phyloP scores from a whole-genome alignment of 2,797 vertebrate species.

The Sphaeramia orbicularis region DNA sequence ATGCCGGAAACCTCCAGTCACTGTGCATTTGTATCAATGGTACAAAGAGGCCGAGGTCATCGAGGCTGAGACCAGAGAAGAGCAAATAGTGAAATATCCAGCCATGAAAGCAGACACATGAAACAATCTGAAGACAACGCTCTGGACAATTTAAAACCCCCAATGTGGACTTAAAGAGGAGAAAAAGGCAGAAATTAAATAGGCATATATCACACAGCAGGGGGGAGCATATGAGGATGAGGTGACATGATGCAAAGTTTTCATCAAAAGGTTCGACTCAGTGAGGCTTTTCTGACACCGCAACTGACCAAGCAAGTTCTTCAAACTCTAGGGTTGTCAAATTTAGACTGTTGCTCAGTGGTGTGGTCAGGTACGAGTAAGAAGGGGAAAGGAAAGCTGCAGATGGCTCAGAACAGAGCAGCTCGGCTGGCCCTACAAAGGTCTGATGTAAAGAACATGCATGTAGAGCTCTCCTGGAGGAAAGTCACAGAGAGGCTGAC shows the following conservation, averaged over 20 bases:
- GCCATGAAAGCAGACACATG: slow-evolving; percentile 87
- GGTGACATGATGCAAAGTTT: background rate
- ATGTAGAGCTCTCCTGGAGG: no score
- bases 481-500: no score
- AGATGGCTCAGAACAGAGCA: no score
- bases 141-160: slow-evolving; percentile 82
- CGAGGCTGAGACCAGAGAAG: slow-evolving; percentile 84
- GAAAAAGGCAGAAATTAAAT: slow-evolving; percentile 47
- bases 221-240: slow-evolving; percentile 9
- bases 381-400: no score
- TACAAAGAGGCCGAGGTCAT: slow-evolving; percentile 85
- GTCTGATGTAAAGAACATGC: no score
- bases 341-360: no score
- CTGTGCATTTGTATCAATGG: slow-evolving; percentile 85
- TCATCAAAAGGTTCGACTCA: slow-evolving; percentile 43
- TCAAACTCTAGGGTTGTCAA: no score
- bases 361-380: no score
- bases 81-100: slow-evolving; percentile 78
- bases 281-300: no score
- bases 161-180: slow-evolving; percentile 82
- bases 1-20: slow-evolving; percentile 48
- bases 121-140: slow-evolving; percentile 85
- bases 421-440: no score
- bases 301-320: no score
- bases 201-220: slow-evolving; percentile 33